These are phyloP conservation scores for Drosophila prostipennis DNA, from an alignment of 2,888 invertebrate species.

Conservation along the genomic window DNA sequence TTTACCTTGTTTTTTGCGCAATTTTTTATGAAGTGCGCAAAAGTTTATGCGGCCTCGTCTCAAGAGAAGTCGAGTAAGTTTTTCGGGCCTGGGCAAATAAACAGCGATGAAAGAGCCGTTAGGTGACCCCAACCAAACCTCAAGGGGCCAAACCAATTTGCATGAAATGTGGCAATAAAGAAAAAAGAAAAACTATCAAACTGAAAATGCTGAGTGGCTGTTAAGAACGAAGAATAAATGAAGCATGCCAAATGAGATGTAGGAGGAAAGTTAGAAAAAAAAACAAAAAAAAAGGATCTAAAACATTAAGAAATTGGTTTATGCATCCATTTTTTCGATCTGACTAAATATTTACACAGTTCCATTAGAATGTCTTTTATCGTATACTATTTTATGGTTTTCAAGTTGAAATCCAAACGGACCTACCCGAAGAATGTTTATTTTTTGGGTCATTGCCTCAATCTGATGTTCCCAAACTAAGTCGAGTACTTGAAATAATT, in stretches of 20 bases:
- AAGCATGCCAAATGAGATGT: constrained; percentile 14
- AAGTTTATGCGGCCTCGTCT: constrained; percentile 52
- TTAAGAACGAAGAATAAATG: constrained; percentile 12
- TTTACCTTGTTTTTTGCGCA: constrained; percentile 54
- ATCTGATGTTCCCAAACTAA: constrained; percentile 1
- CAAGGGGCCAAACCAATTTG: constrained; percentile 41
- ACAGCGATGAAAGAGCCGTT: constrained; percentile 61
- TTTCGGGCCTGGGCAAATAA: constrained; percentile 25
- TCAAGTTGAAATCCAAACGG: constrained; percentile 1
- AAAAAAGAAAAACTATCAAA: constrained; percentile 30
- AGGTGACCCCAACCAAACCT: constrained; percentile 48
- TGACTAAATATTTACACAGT: constrained; percentile 1
- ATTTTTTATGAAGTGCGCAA: constrained; percentile 60
- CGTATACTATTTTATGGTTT: constrained; percentile 9
- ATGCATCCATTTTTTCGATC: background rate
- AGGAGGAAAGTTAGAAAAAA: constrained; percentile 5
- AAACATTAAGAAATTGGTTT: constrained; percentile 8
- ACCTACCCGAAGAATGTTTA: constrained; percentile 30
- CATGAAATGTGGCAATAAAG: constrained; percentile 47
- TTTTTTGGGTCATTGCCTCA: constrained; percentile 50
- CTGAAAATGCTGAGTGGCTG: constrained; percentile 28
- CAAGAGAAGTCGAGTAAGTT: constrained; percentile 39
- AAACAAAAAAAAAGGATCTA: background rate
- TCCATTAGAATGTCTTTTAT: background rate
- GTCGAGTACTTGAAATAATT: constrained; percentile 6